Percentiles rank a stretch among this genome's conserved stretches.
These are phyloP conservation scores for Dioctria linearis DNA, from an alignment of 2,888 invertebrate species.

Conservation along the genomic window DNA sequence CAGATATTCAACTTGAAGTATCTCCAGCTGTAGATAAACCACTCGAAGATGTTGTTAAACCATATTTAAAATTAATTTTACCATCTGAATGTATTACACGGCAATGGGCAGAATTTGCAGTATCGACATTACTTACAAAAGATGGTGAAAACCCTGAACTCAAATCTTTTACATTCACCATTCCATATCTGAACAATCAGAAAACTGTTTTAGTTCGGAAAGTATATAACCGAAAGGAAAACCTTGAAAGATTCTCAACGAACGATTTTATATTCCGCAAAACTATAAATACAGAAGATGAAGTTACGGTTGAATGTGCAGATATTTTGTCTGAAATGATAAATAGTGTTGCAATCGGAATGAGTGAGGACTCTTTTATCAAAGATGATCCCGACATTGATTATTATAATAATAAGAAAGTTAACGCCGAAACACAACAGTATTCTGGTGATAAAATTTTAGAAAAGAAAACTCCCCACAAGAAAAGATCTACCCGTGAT, in stretches of 20 bases:
- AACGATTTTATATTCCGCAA: conserved; percentile 64
- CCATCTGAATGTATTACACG: conserved; percentile 68
- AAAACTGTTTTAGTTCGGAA: conserved; percentile 73
- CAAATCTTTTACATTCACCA: conserved; percentile 73
- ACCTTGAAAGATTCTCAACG: conserved; percentile 55
- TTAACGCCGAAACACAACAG: conserved; percentile 49
- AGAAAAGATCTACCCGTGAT: conserved; percentile 19
- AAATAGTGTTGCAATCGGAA: conserved; percentile 75
- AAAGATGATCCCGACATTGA: conserved; percentile 66
- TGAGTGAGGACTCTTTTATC: conserved; percentile 74
- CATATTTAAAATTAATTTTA: conserved; percentile 68
- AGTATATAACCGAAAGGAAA: conserved; percentile 68
- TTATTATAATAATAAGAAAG: conserved; percentile 57
- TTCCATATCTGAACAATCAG: conserved; percentile 75
- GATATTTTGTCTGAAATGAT: conserved; percentile 74
- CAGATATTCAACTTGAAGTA: conserved; percentile 68
- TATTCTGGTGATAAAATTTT: conserved; percentile 62
- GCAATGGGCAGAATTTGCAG: conserved; percentile 71
- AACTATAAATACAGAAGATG: conserved; percentile 54
- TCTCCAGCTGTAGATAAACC: conserved; percentile 67
- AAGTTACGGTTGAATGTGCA: conserved; percentile 66
- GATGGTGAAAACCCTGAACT: conserved; percentile 62
- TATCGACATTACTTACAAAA: conserved; percentile 64
- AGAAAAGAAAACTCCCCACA: not conserved
- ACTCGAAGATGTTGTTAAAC: conserved; percentile 67